Base-by-base conservation (phyloP, 2,888 invertebrate genomes). In the Drosophila emarginata region DNA sequence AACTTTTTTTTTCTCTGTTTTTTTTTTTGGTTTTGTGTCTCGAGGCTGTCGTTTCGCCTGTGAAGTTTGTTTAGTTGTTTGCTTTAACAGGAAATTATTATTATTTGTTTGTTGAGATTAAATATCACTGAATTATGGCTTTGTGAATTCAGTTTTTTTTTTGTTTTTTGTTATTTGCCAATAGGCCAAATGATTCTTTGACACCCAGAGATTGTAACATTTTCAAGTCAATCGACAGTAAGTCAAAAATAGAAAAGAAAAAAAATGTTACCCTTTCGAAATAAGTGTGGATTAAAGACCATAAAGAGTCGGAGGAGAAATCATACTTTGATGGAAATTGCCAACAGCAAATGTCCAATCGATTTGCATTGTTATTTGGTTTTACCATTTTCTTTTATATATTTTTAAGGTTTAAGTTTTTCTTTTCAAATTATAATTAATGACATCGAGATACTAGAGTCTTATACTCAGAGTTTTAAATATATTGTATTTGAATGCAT, bases 61-160 rank as follows among this genome's bases (percentile, higher is more conserved):
- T 52, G n/a, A 40, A 59, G 60, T 67, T 45, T 45, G 18, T 45
- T 45, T 45, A 45, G 81, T 66, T 82, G 81, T 82, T 87, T 82
- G 82, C 73, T 72, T 67, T 75, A 74, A 67, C 85, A 69, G 74
- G 69, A 87, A 81, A 86, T 86, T 83, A 81, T 81, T 80, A 83
- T 80, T 86, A 82, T 80, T 86, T 74, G 66, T 72, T 67, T 73
- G 45, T 61, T 54, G 51, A 73, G 85, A 82, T 87, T 78, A 71
- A 87, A 81, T 74, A 74, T 72, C 81, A 77, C 65, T 79, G 87
- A 84, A 63, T 80, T 72, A 74, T 78, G 80, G 78, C 54, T 67
- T 58, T 15, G 12, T 14, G 15, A 18, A 18, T 37, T 26, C 15
- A 18, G 9, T 32, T 32, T 32, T 32, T 32, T 32, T 28, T 28